phyloP scores from a whole-genome alignment of 2,888 invertebrate species.

The Eilema griseolum region DNA sequence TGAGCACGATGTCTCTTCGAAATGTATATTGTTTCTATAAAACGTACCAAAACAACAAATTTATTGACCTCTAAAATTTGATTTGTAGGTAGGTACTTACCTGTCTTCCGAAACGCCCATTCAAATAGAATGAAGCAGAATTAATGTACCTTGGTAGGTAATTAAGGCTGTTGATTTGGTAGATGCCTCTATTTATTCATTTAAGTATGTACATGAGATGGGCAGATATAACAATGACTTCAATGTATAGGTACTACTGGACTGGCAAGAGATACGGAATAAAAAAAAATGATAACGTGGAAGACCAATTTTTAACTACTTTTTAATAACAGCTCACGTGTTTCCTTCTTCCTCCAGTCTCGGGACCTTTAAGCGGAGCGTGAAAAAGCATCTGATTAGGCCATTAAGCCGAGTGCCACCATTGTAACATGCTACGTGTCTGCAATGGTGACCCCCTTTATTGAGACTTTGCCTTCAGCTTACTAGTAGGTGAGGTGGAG shows the following conservation, averaged over 20 bases:
- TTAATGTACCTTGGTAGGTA: not conserved
- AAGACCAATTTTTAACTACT: no score
- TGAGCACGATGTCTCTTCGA: slow-evolving; percentile 1
- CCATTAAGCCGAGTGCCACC: no score
- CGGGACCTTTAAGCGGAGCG: no score
- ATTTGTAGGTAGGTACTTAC: no score
- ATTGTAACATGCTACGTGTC: no score
- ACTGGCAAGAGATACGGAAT: not conserved
- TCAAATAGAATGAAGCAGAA: not conserved
- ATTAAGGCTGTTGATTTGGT: not conserved
- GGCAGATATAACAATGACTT: slow-evolving; percentile 1
- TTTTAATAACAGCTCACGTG: no score
- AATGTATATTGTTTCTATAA: not conserved
- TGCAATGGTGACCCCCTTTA: no score
- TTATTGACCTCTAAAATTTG: slow-evolving; percentile 9
- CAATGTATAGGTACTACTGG: not conserved
- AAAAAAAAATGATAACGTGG: no score
- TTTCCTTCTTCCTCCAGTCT: no score
- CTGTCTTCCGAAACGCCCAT: not conserved
- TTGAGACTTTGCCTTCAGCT: no score
- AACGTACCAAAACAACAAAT: slow-evolving; percentile 3
- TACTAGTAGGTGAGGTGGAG: no score
- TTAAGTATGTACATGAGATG: not conserved
- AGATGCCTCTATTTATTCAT: not conserved
- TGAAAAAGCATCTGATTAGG: no score